These are phyloP conservation scores for Dryas iulia DNA, from an alignment of 1,140 invertebrate species.

Conservation along the genomic window DNA sequence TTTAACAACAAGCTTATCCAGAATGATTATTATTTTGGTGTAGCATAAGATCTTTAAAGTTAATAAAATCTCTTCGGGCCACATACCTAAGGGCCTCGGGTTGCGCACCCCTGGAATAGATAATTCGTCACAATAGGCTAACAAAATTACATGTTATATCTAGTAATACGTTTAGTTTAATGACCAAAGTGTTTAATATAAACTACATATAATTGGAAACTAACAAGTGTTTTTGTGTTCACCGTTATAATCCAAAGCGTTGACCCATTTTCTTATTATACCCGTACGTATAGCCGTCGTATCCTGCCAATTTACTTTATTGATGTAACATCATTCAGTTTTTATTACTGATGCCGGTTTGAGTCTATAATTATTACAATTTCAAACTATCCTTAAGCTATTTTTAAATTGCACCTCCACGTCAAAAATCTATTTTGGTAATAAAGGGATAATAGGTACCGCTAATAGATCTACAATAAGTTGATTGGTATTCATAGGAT, in stretches of 20 bases:
- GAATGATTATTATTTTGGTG: no score
- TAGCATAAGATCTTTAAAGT: no score
- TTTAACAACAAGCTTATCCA: no score
- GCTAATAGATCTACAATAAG: constrained; percentile 39
- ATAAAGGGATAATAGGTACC: constrained; percentile 51
- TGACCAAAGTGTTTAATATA: constrained; percentile 1
- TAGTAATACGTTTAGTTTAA: not conserved
- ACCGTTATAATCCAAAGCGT: constrained; percentile 39
- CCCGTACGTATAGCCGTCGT: constrained; percentile 35
- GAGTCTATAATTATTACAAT: constrained; percentile 64
- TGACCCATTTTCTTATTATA: constrained; percentile 59
- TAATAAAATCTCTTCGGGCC: no score
- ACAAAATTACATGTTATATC: not conserved
- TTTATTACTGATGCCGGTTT: constrained; percentile 62
- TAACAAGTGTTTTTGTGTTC: constrained; percentile 37
- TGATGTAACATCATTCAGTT: constrained; percentile 71
- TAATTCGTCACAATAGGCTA: not conserved
- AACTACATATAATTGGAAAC: constrained; percentile 28
- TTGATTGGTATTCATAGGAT: constrained; percentile 51
- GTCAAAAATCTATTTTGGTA: constrained; percentile 58
- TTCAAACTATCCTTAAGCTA: constrained; percentile 69
- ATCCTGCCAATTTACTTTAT: constrained; percentile 77
- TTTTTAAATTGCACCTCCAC: constrained; percentile 65
- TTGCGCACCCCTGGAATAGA: no score
- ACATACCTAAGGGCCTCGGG: no score